Percentiles rank a stretch among this genome's conserved stretches.
Evolutionary conservation across 2,888 invertebrate species (phyloP).

Genomic region (Rhimphoctona megacephalus): DNA sequence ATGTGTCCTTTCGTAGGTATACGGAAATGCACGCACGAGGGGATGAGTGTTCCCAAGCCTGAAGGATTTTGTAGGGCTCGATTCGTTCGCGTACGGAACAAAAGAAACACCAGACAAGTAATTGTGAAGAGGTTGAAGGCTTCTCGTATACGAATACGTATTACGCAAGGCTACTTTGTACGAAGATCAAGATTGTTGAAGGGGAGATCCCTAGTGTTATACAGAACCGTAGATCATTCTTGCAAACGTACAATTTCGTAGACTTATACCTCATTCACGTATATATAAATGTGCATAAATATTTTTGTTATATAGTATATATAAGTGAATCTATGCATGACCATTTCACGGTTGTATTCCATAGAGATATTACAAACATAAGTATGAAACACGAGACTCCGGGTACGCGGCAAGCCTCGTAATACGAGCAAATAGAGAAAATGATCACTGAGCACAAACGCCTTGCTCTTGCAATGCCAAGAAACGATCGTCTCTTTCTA

Average conservation of each 20-base stretch:
- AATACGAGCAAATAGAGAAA: constrained; percentile 60
- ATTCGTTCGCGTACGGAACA: background rate
- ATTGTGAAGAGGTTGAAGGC: constrained; percentile 48
- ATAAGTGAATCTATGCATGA: constrained; percentile 6
- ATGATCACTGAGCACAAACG: constrained; percentile 23
- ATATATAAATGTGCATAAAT: constrained; percentile 16
- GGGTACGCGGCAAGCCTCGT: constrained; percentile 22
- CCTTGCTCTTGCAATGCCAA: constrained; percentile 55
- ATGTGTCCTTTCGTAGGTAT: constrained; percentile 30
- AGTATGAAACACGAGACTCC: constrained; percentile 52
- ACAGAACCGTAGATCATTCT: constrained; percentile 54
- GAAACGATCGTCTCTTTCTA: constrained; percentile 54
- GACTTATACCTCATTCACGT: constrained; percentile 1
- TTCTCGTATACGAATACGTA: constrained; percentile 38
- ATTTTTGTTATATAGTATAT: background rate
- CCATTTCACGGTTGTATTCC: constrained; percentile 25
- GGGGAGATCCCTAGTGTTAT: constrained; percentile 49
- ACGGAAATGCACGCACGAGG: constrained; percentile 23
- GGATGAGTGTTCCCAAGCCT: constrained; percentile 52
- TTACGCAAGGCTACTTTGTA: constrained; percentile 53
- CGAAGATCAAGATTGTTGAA: constrained; percentile 53
- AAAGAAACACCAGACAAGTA: constrained; percentile 25
- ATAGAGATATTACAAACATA: constrained; percentile 59
- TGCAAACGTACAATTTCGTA: constrained; percentile 9
- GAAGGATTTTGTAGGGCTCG: constrained; percentile 30